Evolutionary conservation across 1,140 invertebrate species (phyloP).

Genomic region (Caenorhabditis latens): DNA sequence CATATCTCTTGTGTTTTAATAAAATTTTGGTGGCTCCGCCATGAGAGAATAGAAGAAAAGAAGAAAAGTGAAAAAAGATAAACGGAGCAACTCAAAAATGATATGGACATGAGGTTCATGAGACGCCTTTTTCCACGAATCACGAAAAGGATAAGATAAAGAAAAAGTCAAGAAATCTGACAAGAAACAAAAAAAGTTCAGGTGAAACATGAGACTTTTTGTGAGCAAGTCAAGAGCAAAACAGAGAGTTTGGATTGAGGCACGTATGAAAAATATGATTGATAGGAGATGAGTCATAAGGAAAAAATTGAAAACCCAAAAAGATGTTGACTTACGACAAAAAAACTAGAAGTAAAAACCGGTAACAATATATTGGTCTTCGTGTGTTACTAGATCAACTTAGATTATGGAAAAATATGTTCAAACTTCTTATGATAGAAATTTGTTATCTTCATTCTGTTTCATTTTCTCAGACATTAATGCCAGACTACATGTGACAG

Average conservation of each 20-base stretch:
- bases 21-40: neutral
- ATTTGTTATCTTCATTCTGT: too few species aligned
- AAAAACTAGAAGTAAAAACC: neutral
- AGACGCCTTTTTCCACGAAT: slow-evolving; percentile 48
- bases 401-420: too few species aligned
- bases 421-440: too few species aligned
- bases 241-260: slow-evolving; percentile 39
- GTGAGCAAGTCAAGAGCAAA: slow-evolving; percentile 14
- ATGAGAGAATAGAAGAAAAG: neutral
- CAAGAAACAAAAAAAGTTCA: slow-evolving; percentile 3
- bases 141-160: neutral
- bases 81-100: slow-evolving; percentile 26
- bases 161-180: neutral
- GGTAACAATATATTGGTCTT: too few species aligned
- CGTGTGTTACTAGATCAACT: too few species aligned
- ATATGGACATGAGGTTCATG: neutral
- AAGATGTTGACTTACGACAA: neutral
- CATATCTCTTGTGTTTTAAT: slow-evolving; percentile 32
- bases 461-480: too few species aligned
- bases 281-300: slow-evolving; percentile 13
- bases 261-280: slow-evolving; percentile 40
- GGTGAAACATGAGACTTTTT: slow-evolving; percentile 40
- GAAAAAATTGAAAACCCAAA: neutral
- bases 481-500: neutral
- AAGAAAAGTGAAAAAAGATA: slow-evolving; percentile 5